Evolutionary conservation across 2,113 vertebrate genomes (phyloP), one percentile per base, ranked within the genome.

Genomic region (Vireo altiloquus): DNA sequence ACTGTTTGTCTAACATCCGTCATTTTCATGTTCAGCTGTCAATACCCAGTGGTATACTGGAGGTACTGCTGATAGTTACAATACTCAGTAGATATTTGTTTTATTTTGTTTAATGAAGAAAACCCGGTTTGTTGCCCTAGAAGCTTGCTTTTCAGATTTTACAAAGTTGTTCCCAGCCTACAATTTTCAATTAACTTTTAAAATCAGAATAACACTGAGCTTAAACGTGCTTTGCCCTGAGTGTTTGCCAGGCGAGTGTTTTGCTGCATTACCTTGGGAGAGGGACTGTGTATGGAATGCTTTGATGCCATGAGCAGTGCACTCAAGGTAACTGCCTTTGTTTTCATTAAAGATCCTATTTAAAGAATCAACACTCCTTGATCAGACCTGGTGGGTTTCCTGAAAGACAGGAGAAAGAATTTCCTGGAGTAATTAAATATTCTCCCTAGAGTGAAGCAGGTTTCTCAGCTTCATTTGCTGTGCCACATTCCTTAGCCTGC

Each of bases 381-480:
- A 78, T 95, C 93, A 83, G 82, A 88, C 85, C 82, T 94, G 90
- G 72, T 94, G 90, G 47, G 81, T 96, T 97, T 97, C 95, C 93
- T 96, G 94, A 82, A 96, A 96, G 93, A 93, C 54, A 92, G 64
- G 39, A 93, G 90, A 89, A 92, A 64, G 88, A 93, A 94, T 95
- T 96, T 97, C 93, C 94, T 90, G 94, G 76, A 94, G 76, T 90
- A 80, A 83, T 93, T 92, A 54, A 49, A 37, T 75, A 24, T 30
- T 95, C 20, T 95, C 90, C 92, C 84, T 59, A 35, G 88, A 92
- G 92, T 80, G 59, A 74, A 69, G 82, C 79, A 77, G 27, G 59
- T 90, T 88, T 90, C 44, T 90, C 33, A 23, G 89, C 81, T 80
- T 87, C 35, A 3, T 86, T 90, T 95, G 76, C 68, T 50, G 49